Percentiles rank a stretch among this genome's conserved stretches.
These are phyloP conservation scores for Boleophthalmus pectinirostris DNA, from an alignment of 2,113 vertebrate species.

Conservation along the genomic window DNA sequence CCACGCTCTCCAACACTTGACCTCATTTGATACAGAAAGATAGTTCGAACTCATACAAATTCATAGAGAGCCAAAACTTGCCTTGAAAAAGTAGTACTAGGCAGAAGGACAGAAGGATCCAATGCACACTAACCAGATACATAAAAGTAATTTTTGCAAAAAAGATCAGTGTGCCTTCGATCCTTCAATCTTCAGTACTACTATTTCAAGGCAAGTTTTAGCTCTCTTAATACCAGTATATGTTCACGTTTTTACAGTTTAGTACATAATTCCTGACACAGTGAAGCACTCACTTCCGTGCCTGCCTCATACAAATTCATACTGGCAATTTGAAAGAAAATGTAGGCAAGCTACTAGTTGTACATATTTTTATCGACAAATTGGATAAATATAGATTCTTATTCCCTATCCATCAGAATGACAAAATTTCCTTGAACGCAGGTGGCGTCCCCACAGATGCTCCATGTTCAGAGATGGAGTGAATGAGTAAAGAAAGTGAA, in stretches of 20 bases:
- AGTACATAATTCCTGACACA: too few relatives aligned
- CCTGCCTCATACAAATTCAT: not conserved
- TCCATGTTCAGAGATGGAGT: constrained; percentile 9
- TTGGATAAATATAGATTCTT: not conserved
- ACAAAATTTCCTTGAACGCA: constrained; percentile 39
- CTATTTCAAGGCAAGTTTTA: too few relatives aligned
- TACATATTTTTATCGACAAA: constrained; percentile 3
- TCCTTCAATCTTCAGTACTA: too few relatives aligned
- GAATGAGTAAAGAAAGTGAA: constrained; percentile 1
- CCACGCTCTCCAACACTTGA: constrained; percentile 50
- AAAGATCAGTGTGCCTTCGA: too few relatives aligned
- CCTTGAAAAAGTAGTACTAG: too few relatives aligned
- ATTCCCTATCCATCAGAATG: not conserved
- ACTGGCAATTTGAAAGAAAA: not conserved
- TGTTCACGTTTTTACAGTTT: too few relatives aligned
- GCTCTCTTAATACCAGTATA: too few relatives aligned
- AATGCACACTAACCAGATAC: too few relatives aligned
- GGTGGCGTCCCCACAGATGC: constrained; percentile 42
- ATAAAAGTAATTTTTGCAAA: too few relatives aligned
- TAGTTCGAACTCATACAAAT: not conserved
- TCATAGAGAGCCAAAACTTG: too few relatives aligned
- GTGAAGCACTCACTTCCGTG: not conserved
- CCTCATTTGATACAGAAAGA: constrained; percentile 40
- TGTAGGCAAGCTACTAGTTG: not conserved
- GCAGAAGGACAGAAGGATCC: too few relatives aligned